phyloP scores from a whole-genome alignment of 2,113 vertebrate genomes.

The Chaetorhynchus papuensis region DNA sequence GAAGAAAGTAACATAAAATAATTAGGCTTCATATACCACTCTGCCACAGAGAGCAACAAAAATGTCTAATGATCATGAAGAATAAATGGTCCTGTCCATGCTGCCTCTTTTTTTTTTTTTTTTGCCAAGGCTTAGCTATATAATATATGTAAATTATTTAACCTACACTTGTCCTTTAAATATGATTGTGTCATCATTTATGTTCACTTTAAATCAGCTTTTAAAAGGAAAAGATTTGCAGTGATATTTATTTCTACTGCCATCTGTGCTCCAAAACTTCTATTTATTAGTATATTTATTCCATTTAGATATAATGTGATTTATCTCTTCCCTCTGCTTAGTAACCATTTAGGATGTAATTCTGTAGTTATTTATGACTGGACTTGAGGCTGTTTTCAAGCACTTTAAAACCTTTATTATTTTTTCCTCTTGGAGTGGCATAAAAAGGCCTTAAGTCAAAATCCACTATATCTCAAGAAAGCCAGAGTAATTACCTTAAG shows the following conservation, averaged over 20 bases:
- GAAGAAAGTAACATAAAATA: conserved; percentile 50
- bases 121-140: background rate
- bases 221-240: background rate
- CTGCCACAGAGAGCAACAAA: conserved; percentile 24
- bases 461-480: background rate
- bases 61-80: background rate
- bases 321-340: conserved; percentile 11
- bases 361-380: conserved; percentile 7
- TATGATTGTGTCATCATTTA: background rate
- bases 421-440: background rate
- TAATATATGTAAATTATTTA: background rate
- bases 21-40: conserved; percentile 18
- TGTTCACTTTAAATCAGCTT: background rate
- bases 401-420: background rate
- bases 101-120: background rate
- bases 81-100: background rate
- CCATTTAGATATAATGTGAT: background rate
- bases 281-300: conserved; percentile 42
- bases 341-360: background rate
- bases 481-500: background rate
- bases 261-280: background rate
- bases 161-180: background rate
- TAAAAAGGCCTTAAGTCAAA: conserved; percentile 42
- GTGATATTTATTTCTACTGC: background rate
- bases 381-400: conserved; percentile 32